A percentile compares a stretch with the other conserved stretches of the same genome.
Evolutionary conservation across 2,888 invertebrate genomes (phyloP).

Genomic region (Rhamnusium bicolor): DNA sequence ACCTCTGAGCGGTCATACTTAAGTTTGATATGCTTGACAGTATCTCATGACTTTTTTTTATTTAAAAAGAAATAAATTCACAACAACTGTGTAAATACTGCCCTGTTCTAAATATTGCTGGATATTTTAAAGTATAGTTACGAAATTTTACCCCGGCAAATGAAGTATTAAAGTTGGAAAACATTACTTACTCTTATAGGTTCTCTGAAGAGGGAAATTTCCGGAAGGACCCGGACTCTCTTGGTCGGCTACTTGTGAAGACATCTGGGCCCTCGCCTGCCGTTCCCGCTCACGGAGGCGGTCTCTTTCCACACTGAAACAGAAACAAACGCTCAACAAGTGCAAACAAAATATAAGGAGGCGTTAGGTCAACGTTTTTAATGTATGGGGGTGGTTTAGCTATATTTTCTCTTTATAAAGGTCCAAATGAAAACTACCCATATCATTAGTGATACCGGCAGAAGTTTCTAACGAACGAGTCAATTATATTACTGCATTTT

Average conservation of each 20-base stretch:
- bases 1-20: too few species aligned
- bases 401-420: background rate
- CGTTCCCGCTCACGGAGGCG: constrained; percentile 85
- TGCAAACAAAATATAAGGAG: background rate
- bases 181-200: constrained; percentile 77
- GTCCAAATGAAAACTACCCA: background rate
- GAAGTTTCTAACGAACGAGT: background rate
- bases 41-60: too few species aligned
- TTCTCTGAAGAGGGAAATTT: constrained; percentile 78
- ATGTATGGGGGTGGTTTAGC: background rate
- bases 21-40: too few species aligned
- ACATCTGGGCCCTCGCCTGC: constrained; percentile 84
- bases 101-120: too few species aligned
- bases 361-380: background rate
- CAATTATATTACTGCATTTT: too few species aligned
- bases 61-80: too few species aligned
- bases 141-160: too few species aligned
- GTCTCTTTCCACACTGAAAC: constrained; percentile 77
- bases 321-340: constrained; percentile 36
- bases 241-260: constrained; percentile 76
- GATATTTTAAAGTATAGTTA: too few species aligned
- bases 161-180: too few species aligned
- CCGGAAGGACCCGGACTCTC: constrained; percentile 74
- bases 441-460: background rate
- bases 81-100: too few species aligned